Evolutionary conservation across 1,140 invertebrate genomes (phyloP).

Genomic region (Neelides sp.): DNA sequence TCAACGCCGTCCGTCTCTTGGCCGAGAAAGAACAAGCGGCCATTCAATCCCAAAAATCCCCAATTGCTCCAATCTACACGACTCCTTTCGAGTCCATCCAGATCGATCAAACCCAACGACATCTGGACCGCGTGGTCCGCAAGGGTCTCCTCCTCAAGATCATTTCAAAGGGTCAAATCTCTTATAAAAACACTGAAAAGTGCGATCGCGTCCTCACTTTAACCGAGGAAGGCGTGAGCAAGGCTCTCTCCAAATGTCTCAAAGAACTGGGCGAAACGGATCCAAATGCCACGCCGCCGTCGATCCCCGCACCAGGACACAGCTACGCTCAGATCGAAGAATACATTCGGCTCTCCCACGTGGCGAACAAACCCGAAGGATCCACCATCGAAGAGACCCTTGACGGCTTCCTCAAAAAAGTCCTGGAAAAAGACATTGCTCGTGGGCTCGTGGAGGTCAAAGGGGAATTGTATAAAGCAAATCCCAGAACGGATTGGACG

Average conservation of each 20-base stretch:
- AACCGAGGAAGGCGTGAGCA: conserved; percentile 8
- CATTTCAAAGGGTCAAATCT: conserved; percentile 18
- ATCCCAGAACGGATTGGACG: not conserved
- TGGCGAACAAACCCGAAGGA: conserved; percentile 15
- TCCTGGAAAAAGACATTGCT: conserved; percentile 12
- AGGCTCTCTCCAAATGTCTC: conserved; percentile 20
- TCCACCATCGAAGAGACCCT: not conserved
- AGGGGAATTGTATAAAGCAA: conserved; percentile 1
- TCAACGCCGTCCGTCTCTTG: conserved; percentile 28
- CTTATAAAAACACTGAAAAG: conserved; percentile 24
- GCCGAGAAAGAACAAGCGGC: conserved; percentile 29
- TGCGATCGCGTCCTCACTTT: conserved; percentile 25
- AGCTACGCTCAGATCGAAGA: conserved; percentile 14
- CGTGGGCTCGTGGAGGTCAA: conserved; percentile 21
- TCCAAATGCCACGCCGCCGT: conserved; percentile 1
- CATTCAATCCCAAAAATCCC: conserved; percentile 21
- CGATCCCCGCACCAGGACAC: not conserved
- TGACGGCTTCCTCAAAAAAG: conserved; percentile 6
- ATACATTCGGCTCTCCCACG: conserved; percentile 25
- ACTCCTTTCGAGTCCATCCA: conserved; percentile 22
- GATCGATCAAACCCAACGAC: conserved; percentile 27
- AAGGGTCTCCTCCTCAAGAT: conserved; percentile 24
- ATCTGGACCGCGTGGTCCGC: conserved; percentile 27
- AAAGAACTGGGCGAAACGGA: conserved; percentile 28
- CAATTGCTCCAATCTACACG: conserved; percentile 24